phyloP scores from a whole-genome alignment of 2,888 invertebrate genomes.

The Trachelus troglodyta region DNA sequence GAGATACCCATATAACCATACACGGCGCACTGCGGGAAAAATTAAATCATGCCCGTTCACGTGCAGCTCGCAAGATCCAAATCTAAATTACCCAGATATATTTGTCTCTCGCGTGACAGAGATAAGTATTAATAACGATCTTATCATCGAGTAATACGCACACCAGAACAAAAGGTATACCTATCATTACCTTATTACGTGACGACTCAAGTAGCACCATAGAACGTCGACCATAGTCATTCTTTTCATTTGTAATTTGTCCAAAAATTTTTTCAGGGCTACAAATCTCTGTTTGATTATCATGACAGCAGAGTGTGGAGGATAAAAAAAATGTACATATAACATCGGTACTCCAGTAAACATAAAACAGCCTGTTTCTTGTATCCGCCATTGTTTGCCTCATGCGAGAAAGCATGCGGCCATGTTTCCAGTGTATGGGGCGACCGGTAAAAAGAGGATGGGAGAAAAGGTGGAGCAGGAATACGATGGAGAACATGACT shows the following conservation, averaged over 20 bases:
- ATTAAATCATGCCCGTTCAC: neutral
- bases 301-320: neutral
- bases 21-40: neutral
- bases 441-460: conserved; percentile 56
- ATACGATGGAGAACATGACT: conserved; percentile 17
- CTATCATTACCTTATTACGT: conserved; percentile 54
- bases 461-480: conserved; percentile 29
- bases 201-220: conserved; percentile 23
- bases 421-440: conserved; percentile 58
- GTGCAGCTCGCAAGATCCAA: conserved; percentile 30
- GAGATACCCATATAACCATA: neutral
- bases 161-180: conserved; percentile 38
- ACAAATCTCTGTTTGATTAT: neutral
- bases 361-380: conserved; percentile 33
- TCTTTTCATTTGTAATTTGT: neutral
- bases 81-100: conserved; percentile 40
- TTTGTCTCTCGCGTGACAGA: conserved; percentile 43
- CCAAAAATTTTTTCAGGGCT: neutral
- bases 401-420: conserved; percentile 60
- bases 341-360: neutral
- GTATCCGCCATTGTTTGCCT: conserved; percentile 64
- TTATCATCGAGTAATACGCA: conserved; percentile 44
- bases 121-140: conserved; percentile 35
- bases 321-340: neutral
- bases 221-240: neutral